Percentiles rank a stretch among this genome's conserved stretches.
Conservation (phyloP, 2,113 vertebrate genomes). For the Tympanuchus pallidicinctus region DNA sequence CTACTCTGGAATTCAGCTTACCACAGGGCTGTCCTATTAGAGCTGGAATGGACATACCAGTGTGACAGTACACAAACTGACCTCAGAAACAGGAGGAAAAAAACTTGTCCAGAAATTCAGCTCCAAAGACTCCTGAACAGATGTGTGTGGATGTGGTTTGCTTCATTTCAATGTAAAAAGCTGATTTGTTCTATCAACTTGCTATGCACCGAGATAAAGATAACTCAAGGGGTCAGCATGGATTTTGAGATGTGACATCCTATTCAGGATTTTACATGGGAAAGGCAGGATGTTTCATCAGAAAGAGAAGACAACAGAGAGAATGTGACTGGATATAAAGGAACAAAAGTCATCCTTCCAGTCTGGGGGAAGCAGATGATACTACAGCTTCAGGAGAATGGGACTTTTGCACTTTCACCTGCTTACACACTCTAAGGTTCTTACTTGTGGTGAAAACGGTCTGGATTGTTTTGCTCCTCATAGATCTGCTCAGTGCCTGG, state of each 20-base stretch:
- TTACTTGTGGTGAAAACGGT: conserved; percentile 91
- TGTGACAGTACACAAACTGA: background rate
- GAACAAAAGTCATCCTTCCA: background rate
- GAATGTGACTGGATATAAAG: background rate
- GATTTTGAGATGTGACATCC: background rate
- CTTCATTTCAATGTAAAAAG: background rate
- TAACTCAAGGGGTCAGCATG: background rate
- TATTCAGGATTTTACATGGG: background rate
- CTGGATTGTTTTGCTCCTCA: conserved; percentile 86
- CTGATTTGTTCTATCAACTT: background rate
- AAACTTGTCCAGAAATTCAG: background rate
- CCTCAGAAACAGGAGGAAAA: background rate
- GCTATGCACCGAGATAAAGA: background rate
- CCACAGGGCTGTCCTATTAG: background rate
- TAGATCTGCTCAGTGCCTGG: conserved; percentile 85
- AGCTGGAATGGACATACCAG: background rate
- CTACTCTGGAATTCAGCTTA: background rate
- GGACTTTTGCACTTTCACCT: background rate
- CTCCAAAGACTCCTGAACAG: background rate
- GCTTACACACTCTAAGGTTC: background rate
- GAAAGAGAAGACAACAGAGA: background rate
- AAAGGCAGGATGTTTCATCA: background rate
- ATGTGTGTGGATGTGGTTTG: background rate
- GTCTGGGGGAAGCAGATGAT: background rate
- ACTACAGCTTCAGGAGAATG: background rate